Base-by-base conservation (phyloP, 2,888 invertebrate species). In the Beris chalybata region DNA sequence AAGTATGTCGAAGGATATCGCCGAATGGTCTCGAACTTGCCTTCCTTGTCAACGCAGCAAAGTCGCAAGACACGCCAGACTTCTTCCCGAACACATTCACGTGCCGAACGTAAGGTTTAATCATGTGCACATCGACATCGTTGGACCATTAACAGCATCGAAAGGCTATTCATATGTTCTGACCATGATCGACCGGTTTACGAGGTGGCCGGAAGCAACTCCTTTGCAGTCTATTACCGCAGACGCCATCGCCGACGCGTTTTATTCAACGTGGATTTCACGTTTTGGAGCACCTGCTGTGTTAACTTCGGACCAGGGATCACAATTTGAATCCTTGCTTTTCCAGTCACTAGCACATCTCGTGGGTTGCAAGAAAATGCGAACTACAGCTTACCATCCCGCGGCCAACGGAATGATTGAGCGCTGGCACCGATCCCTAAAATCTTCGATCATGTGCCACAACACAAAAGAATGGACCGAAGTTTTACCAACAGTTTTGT, bases 51-150 rank as follows among this genome's bases (percentile, higher is more conserved):
- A 64, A 44, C 38, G 45, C 11, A 30, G 52, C 9, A 64, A 54
- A 43, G 43, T 64, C 13, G 29, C 43, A 7, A 12, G 48, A 5
- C 55, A 64, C 45, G 15, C 15, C 4, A 64, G 5, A 7, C 50
- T 15, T 22, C 44, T 22, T 31, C 13, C 29, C 5, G 64, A 31
- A 12, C 15, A 31, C 3, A 44, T 31, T 31, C 4, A 45, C 7
- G 43, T 64, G 1, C 64, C 64, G 4, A 32, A 54, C 3, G 9
- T 29, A 3, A 52, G 64, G 12, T 55, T 82, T 71, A 64, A 70
- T 5, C 76, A 79, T 65, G 71, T 81, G 22, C 78, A 82, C 70
- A 72, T 82, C 12, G 80, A 82, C 70, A 70, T 82, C 5, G 74
- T 83, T 2, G 79, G 80, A 3, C 80, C 80, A 0, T 69, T 81